Evolutionary conservation across 2,113 vertebrate species (phyloP), one percentile per base, ranked within the genome.

Genomic region (Menura novaehollandiae): DNA sequence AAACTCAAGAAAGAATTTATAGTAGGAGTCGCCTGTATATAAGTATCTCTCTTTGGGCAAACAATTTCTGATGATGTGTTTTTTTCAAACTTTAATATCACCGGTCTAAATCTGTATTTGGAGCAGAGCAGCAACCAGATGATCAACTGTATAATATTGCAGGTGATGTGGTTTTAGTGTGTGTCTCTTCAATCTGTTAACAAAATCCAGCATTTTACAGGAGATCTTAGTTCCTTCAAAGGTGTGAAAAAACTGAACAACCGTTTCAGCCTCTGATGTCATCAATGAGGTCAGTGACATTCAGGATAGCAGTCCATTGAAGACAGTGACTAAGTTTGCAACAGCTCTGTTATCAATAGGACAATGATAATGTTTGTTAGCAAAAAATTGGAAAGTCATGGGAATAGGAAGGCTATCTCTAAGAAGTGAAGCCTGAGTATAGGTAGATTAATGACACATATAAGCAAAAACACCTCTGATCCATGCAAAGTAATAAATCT

Each of bases 141-240:
- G 35, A 83, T 52, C 47, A 59, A 1, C 8, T 44, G 18, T 56
- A 83, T 37, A 75, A 64, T 51, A 32, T 3, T 0, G 0, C 15
- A 86, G 30, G 11, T 53, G 28, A 39, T 52, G 5, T 37, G 23
- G 4, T n/a, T 71, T 28, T 37, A 20, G 19, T 37, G 27, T 28
- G 3, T 24, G 46, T 26, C 15, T 63, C 20, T 84, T 86, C 26
- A 53, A 30, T 46, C 22, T 73, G 4, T 53, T 60, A 35, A 43
- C 1, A 51, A 91, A 92, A 83, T 35, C 7, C 32, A 83, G 9
- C 24, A 35, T 56, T 76, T 92, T 44, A 24, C 8, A 66, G n/a
- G 19, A 60, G 3, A 53, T 4, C 9, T 53, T 49, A 24, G 7
- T 64, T 6, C 15, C 76, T 75, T 60, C n/a, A 77, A 77, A 80